These are phyloP conservation scores for Amblyjoppa proteus DNA, from an alignment of 2,888 invertebrate genomes.

Conservation along the genomic window DNA sequence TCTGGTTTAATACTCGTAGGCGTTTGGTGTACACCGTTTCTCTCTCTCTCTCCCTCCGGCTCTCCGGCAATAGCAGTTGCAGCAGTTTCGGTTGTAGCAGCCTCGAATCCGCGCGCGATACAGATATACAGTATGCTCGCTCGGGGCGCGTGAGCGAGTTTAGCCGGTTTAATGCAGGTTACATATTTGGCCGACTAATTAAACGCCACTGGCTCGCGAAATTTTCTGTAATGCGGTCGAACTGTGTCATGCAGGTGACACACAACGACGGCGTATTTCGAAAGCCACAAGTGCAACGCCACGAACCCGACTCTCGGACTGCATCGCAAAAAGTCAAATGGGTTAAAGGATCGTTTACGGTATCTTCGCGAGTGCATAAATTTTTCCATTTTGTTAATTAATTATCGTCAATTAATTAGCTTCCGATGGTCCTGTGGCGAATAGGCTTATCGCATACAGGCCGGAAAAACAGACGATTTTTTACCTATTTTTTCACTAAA, in stretches of 20 bases:
- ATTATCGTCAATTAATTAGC: slow-evolving; percentile 22
- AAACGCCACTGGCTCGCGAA: slow-evolving; percentile 59
- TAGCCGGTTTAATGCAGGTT: slow-evolving; percentile 62
- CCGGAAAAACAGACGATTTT: no score
- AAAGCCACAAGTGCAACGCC: slow-evolving; percentile 60
- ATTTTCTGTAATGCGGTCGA: slow-evolving; percentile 66
- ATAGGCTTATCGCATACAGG: no score
- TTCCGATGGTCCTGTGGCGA: neutral
- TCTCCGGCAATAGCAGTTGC: slow-evolving; percentile 35
- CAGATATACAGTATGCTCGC: neutral
- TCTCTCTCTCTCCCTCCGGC: neutral
- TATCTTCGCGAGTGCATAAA: slow-evolving; percentile 6
- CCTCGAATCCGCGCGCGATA: slow-evolving; percentile 21
- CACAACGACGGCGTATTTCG: slow-evolving; percentile 31
- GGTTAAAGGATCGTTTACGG: neutral
- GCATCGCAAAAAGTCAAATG: slow-evolving; percentile 33
- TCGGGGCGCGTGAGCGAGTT: slow-evolving; percentile 42
- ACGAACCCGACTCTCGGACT: slow-evolving; percentile 32
- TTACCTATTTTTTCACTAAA: no score
- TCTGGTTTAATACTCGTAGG: slow-evolving; percentile 49
- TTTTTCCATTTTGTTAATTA: slow-evolving; percentile 5
- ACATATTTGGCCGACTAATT: slow-evolving; percentile 71
- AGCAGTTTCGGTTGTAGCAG: slow-evolving; percentile 46
- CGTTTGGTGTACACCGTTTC: slow-evolving; percentile 24
- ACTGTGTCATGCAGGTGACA: slow-evolving; percentile 63